phyloP scores from a whole-genome alignment of 2,888 invertebrate genomes.

The Cerceris rybyensis region DNA sequence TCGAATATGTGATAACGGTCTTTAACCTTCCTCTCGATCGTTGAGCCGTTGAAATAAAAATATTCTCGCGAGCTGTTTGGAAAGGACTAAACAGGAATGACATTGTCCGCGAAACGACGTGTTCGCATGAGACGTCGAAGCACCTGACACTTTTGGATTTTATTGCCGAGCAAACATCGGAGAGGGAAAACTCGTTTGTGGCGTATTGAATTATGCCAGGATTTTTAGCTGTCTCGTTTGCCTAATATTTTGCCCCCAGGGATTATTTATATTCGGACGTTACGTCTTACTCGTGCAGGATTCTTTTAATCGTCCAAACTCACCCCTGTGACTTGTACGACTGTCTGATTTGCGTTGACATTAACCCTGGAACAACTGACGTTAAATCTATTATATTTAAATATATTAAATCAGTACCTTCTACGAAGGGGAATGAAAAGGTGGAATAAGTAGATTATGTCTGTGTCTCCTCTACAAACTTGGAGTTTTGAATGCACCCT shows the following conservation, averaged over 20 bases:
- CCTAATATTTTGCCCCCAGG: slow-evolving; percentile 43
- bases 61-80: slow-evolving; percentile 41
- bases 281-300: neutral
- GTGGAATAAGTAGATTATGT: too few relatives aligned
- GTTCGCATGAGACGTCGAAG: slow-evolving; percentile 30
- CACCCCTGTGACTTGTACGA: too few relatives aligned
- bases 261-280: slow-evolving; percentile 24
- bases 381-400: too few relatives aligned
- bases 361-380: too few relatives aligned
- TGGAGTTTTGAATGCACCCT: too few relatives aligned
- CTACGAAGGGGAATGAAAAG: too few relatives aligned
- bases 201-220: slow-evolving; percentile 64
- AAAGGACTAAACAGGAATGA: too few relatives aligned
- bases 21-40: slow-evolving; percentile 20
- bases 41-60: slow-evolving; percentile 42
- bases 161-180: slow-evolving; percentile 51
- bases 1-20: neutral
- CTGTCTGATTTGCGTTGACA: too few relatives aligned
- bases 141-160: slow-evolving; percentile 61
- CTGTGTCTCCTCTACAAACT: too few relatives aligned
- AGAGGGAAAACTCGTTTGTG: slow-evolving; percentile 58
- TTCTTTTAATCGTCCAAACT: neutral
- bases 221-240: slow-evolving; percentile 51
- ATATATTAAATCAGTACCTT: too few relatives aligned
- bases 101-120: too few relatives aligned